Evolutionary conservation across 2,888 invertebrate species (phyloP).

Genomic region (Netelia virgata): DNA sequence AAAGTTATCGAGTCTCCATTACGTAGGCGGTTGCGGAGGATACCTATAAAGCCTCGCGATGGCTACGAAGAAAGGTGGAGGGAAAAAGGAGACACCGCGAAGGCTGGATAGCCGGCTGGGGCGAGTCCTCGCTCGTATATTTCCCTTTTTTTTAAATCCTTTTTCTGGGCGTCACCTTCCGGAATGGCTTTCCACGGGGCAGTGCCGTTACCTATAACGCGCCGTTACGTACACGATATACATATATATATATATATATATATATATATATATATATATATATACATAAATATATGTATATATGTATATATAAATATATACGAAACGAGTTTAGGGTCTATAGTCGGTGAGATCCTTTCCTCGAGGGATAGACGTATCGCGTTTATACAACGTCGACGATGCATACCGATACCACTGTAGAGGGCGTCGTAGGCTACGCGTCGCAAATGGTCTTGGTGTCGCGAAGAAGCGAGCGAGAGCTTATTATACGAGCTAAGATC

Average conservation of each 20-base stretch:
- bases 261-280: too few relatives aligned
- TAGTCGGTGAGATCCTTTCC: too few relatives aligned
- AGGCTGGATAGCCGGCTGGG: not conserved
- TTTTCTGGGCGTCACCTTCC: slow-evolving; percentile 61
- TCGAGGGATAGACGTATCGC: slow-evolving; percentile 42
- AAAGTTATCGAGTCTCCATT: slow-evolving; percentile 50
- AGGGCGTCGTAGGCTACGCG: not conserved
- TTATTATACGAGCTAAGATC: too few relatives aligned
- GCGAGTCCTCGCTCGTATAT: slow-evolving; percentile 48
- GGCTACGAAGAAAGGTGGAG: slow-evolving; percentile 5
- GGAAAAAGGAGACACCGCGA: not conserved
- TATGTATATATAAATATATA: too few relatives aligned
- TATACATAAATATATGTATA: too few relatives aligned
- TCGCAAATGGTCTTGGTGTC: slow-evolving; percentile 25
- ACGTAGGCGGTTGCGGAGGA: slow-evolving; percentile 12
- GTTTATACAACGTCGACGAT: slow-evolving; percentile 52
- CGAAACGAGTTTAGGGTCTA: too few relatives aligned
- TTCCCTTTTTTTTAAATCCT: slow-evolving; percentile 48
- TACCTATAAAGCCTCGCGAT: slow-evolving; percentile 21
- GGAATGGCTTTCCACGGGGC: slow-evolving; percentile 44
- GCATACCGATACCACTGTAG: slow-evolving; percentile 32
- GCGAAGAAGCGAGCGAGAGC: not conserved
- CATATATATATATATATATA: too few relatives aligned
- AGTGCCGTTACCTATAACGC: too few relatives aligned
- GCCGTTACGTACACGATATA: too few relatives aligned